Base-by-base conservation (phyloP, 2,113 vertebrate species). In the Mobula hypostoma region DNA sequence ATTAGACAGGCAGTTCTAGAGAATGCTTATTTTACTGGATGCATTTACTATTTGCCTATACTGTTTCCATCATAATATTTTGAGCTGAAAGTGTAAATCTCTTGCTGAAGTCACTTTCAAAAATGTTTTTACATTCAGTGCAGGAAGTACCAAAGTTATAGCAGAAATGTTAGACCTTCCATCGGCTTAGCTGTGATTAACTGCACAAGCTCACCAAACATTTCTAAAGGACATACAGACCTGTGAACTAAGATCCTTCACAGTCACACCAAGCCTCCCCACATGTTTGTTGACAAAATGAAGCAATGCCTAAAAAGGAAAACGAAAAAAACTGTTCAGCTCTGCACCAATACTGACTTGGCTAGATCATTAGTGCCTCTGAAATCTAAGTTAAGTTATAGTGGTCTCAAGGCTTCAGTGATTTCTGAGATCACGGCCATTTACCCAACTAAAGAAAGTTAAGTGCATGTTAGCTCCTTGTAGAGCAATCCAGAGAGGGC, bases 271-370 rank as follows among this genome's bases (percentile, higher is more conserved):
- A 95, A 99, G 94, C 92, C 95, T 94, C 36, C 95, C 96, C 95
- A 99, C 94, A 4, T 97, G 97, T 95, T 97, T 97, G 97, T 98
- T 98, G 94, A 98, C 97, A 94, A 99, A 99, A 72, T 97, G 96
- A 94, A 98, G 36, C n/a, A 99, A 96, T 19, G 97, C 97, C 98
- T 99, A 76, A 90, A 95, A 70, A 74, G 94, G 32, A 95, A 95
- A 15, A 24, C 21, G 21, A 94, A 12, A 48, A 94, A 19, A 66
- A 24, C 61, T 66, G 58, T 56, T 93, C 40, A 93, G 29, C 91
- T 74, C 24, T 93, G 91, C 24, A 72, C 32, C 24, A 79, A 79
- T 9, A 36, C 36, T 5, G 5, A n/a, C 32, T 79, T 9, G 3
- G 77, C 76, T 29, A 77, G 29, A n/a, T 7, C 29, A 7, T n/a